A percentile compares a stretch with the other conserved stretches of the same genome.
These are phyloP conservation scores for Nasonia vitripennis DNA, from an alignment of 1,140 invertebrate genomes.

Conservation along the genomic window DNA sequence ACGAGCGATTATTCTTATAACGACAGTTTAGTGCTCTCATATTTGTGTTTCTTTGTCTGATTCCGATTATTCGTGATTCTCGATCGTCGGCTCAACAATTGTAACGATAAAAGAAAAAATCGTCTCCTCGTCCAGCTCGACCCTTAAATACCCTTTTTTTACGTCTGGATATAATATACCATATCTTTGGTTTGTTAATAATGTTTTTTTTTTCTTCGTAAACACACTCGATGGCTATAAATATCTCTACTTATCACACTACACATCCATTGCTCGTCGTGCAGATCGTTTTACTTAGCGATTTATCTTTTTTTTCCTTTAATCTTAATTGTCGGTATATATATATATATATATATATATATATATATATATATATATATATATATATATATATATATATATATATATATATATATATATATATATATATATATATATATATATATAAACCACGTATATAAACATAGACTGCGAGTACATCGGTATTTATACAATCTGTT, in stretches of 20 bases:
- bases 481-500: constrained; percentile 71
- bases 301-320: constrained; percentile 58
- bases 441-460: constrained; percentile 74
- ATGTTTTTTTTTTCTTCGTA: constrained; percentile 55
- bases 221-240: constrained; percentile 55
- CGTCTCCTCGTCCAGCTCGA: neutral
- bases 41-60: neutral
- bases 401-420: no score
- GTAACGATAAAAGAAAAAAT: neutral
- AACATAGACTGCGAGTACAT: constrained; percentile 74
- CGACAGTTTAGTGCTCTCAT: constrained; percentile 13
- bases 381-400: no score
- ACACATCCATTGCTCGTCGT: constrained; percentile 64
- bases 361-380: no score
- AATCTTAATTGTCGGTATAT: constrained; percentile 65
- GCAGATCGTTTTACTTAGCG: no score
- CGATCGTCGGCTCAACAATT: neutral
- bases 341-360: no score
- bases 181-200: constrained; percentile 51
- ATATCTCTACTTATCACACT: constrained; percentile 63
- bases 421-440: no score
- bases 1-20: constrained; percentile 39
- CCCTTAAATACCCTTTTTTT: neutral
- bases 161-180: neutral
- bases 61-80: constrained; percentile 25